These are phyloP conservation scores for Rhinoraja longicauda DNA, from an alignment of 2,797 vertebrate genomes.

Conservation along the genomic window DNA sequence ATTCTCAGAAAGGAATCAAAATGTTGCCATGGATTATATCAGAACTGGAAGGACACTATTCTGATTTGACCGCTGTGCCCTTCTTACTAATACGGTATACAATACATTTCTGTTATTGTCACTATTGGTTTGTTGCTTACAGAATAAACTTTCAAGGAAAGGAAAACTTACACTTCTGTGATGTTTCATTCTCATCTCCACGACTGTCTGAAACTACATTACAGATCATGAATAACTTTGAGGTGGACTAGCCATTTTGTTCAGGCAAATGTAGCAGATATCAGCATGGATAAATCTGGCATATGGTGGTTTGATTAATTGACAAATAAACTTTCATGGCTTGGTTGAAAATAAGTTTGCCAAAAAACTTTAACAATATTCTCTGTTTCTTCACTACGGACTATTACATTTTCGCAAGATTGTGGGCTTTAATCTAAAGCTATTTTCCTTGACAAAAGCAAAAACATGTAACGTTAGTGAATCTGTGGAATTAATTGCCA, in stretches of 20 bases:
- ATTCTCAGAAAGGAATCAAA: slow-evolving; percentile 16
- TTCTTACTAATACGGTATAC: slow-evolving; percentile 26
- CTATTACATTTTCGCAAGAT: background rate
- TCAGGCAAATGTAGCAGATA: background rate
- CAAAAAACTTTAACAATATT: background rate
- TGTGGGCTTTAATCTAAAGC: background rate
- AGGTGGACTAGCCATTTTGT: background rate
- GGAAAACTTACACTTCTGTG: background rate
- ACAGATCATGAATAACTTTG: background rate
- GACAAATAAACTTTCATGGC: too few species aligned
- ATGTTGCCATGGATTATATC: background rate
- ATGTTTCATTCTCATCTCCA: background rate
- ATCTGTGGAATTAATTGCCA: too few species aligned
- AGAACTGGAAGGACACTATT: background rate
- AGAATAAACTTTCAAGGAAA: background rate
- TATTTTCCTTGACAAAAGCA: too few species aligned
- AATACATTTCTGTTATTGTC: slow-evolving; percentile 17
- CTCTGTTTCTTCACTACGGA: background rate
- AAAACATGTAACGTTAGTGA: too few species aligned
- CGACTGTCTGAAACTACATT: background rate
- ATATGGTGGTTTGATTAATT: background rate
- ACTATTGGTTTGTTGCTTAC: background rate
- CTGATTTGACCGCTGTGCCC: slow-evolving; percentile 26
- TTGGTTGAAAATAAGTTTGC: background rate
- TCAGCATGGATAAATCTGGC: background rate